These are phyloP conservation scores for Schizaphis graminum DNA, from an alignment of 2,888 invertebrate species.

Conservation along the genomic window DNA sequence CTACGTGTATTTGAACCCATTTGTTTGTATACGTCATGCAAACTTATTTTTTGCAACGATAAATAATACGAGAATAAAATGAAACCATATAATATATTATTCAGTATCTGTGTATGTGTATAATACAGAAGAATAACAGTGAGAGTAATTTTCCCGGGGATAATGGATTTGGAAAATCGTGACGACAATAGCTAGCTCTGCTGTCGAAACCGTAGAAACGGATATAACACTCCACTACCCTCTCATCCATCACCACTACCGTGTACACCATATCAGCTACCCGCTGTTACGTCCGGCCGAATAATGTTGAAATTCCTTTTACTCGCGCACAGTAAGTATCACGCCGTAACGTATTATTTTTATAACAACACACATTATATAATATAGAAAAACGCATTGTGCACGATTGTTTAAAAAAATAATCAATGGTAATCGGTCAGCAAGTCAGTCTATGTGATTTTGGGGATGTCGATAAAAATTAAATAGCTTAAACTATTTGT, in stretches of 20 bases:
- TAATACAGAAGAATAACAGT: neutral
- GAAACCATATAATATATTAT: neutral
- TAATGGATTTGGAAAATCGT: conserved; percentile 51
- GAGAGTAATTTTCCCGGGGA: conserved; percentile 44
- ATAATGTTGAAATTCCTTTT: conserved; percentile 16
- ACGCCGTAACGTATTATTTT: neutral
- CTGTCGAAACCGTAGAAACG: conserved; percentile 47
- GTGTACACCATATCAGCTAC: neutral
- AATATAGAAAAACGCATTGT: neutral
- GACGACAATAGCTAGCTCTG: conserved; percentile 40
- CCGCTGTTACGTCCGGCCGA: neutral
- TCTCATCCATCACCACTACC: neutral
- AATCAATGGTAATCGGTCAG: neutral
- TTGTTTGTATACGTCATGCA: neutral
- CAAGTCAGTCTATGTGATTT: neutral
- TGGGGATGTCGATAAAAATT: neutral
- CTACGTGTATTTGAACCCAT: neutral
- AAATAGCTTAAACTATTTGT: neutral
- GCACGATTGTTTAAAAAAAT: neutral
- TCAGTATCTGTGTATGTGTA: neutral
- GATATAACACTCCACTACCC: conserved; percentile 20
- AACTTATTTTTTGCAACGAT: neutral
- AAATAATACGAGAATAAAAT: conserved; percentile 31
- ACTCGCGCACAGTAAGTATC: neutral
- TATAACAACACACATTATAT: neutral